Evolutionary conservation across 1,140 invertebrate species (phyloP).

Genomic region (Drosophila pruinosa): DNA sequence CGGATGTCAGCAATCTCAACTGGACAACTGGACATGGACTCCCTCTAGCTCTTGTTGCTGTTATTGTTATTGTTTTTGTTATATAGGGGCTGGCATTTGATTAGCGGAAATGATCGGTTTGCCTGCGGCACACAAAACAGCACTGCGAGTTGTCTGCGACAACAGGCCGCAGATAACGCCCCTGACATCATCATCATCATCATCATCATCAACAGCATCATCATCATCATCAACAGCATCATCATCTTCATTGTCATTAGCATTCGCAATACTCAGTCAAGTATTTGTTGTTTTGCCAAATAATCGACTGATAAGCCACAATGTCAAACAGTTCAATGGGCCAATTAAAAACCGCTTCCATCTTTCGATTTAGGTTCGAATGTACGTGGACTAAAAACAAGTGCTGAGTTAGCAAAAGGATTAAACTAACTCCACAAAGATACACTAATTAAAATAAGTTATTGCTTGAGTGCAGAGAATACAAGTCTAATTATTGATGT

Average conservation of each 20-base stretch:
- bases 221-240: background rate
- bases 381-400: background rate
- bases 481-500: too few relatives aligned
- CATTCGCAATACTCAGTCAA: background rate
- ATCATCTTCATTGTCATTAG: slow-evolving; percentile 2
- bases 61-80: background rate
- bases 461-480: too few relatives aligned
- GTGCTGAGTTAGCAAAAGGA: background rate
- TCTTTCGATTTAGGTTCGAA: background rate
- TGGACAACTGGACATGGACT: background rate
- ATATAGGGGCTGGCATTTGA: slow-evolving; percentile 12
- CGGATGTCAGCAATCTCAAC: slow-evolving; percentile 43
- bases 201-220: background rate
- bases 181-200: slow-evolving; percentile 37
- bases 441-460: too few relatives aligned
- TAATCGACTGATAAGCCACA: slow-evolving; percentile 37
- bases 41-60: background rate
- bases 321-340: slow-evolving; percentile 38
- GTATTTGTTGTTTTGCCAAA: slow-evolving; percentile 32
- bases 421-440: background rate
- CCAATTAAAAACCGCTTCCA: slow-evolving; percentile 25
- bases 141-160: background rate
- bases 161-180: slow-evolving; percentile 31
- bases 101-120: slow-evolving; percentile 38
- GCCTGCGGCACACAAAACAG: background rate